Percentiles rank a stretch among this genome's conserved stretches.
These are phyloP conservation scores for Holocentrus rufus DNA, from an alignment of 2,797 vertebrate species.

Conservation along the genomic window DNA sequence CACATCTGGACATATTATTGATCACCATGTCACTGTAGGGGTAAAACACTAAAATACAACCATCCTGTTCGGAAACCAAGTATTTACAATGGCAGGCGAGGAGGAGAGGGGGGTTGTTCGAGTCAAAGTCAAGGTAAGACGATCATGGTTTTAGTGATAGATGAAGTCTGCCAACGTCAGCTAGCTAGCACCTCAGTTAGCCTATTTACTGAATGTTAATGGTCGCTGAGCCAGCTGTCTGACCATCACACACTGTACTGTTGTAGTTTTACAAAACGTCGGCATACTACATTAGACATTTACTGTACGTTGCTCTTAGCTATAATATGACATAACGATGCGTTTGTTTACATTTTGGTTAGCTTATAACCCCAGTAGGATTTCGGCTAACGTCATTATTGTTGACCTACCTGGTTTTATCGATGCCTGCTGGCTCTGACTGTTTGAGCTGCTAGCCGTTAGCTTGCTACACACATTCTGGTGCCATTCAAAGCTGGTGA, in stretches of 20 bases:
- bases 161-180: slow-evolving; percentile 10
- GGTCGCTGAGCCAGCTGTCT: no score
- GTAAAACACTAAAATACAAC: slow-evolving; percentile 41
- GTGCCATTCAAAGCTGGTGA: background rate
- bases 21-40: slow-evolving; percentile 47
- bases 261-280: no score
- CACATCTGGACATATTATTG: slow-evolving; percentile 34
- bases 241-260: no score
- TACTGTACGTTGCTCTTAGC: no score
- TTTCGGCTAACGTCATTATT: background rate
- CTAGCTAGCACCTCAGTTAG: background rate
- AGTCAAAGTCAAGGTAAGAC: slow-evolving; percentile 84
- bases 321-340: no score
- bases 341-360: background rate
- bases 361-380: no score
- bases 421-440: background rate
- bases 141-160: background rate
- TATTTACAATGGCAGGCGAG: slow-evolving; percentile 79
- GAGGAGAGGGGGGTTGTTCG: slow-evolving; percentile 86
- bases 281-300: no score
- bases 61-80: slow-evolving; percentile 46
- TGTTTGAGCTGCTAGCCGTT: background rate
- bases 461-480: background rate
- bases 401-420: background rate
- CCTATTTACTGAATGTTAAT: background rate